Evolutionary conservation across 2,113 vertebrate species (phyloP), one percentile per base, ranked within the genome.

Genomic region (Pardalotus punctatus): DNA sequence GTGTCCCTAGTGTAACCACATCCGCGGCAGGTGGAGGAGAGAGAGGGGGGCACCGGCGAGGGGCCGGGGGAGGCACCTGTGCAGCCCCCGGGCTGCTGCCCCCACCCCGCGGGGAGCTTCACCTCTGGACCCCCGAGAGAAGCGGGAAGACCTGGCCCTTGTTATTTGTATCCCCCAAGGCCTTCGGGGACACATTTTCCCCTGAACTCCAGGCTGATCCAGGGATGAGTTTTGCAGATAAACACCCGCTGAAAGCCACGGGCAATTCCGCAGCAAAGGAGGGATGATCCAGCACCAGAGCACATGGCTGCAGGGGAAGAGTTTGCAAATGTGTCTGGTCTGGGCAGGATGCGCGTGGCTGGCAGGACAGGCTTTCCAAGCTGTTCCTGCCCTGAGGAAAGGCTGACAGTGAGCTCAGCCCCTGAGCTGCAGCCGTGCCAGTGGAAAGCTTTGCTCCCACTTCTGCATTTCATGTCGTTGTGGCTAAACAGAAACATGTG

Each of bases 391-490:
- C 73, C 70, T 2, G n/a, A 53, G 92, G 79, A 80, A 66, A 77
- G 58, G 33, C 53, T 33, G 77, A 8, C 25, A 6, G 38, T 8
- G 60, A 82, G 74, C 73, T 91, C 74, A 85, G 79, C 14, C 33
- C 61, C 53, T 10, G 73, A 15, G 4, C 83, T 38, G 86, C 87
- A 84, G 73, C 78, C 9, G 0, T 47, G 74, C 81, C 79, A 27
- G 73, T 9, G 88, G 84, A 94, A 97, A 95, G 84, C 85, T 94
- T 69, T 80, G 81, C 70, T 94, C 45, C 48, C 70, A 90, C 94
- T 96, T 96, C 92, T 96, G 87, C 82, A 83, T 95, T 94, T 94
- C 58, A 2, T 4, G 54, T 0, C 6, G 13, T 9, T 90, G 96
- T 21, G 94, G 94, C 83, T 77, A 33, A 95, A 92, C 86, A 77